Percentiles rank a stretch among this genome's conserved stretches.
Conservation (phyloP, 2,888 invertebrate species). For the Sphaerophoria taeniata region DNA sequence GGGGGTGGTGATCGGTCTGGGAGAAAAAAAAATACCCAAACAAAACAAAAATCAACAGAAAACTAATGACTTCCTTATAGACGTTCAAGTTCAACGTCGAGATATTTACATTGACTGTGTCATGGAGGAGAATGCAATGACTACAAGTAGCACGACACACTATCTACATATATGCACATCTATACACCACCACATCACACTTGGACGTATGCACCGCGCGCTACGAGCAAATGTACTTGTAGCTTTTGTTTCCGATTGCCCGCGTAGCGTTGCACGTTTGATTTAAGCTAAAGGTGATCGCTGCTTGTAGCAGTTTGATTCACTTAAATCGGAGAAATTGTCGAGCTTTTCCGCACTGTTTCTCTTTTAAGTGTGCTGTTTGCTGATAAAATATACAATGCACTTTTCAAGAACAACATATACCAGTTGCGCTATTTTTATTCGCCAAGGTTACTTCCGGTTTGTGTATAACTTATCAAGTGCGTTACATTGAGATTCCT, state of each 20-base stretch:
- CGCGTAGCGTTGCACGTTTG: constrained; percentile 20
- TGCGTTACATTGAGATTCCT: constrained; percentile 70
- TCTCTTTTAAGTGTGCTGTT: constrained; percentile 8
- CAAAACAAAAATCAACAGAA: constrained; percentile 5
- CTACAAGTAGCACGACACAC: constrained; percentile 37
- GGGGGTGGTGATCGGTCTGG: constrained; percentile 54
- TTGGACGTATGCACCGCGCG: constrained; percentile 17
- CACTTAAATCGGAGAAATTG: constrained; percentile 64
- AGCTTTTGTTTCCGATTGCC: neutral
- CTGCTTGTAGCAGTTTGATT: constrained; percentile 36
- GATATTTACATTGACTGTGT: constrained; percentile 58
- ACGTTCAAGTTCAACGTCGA: constrained; percentile 67
- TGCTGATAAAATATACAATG: constrained; percentile 33
- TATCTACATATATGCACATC: neutral
- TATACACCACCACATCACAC: neutral
- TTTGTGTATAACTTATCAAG: constrained; percentile 65
- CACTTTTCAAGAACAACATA: constrained; percentile 13
- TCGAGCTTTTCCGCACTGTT: constrained; percentile 57
- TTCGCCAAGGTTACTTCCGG: constrained; percentile 65
- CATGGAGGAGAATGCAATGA: constrained; percentile 62
- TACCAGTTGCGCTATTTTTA: constrained; percentile 53
- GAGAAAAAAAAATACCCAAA: constrained; percentile 5
- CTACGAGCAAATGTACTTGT: neutral
- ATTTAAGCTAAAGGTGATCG: constrained; percentile 53
- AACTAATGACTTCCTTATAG: constrained; percentile 61